Conservation (phyloP, 2,113 vertebrate species). For the Halcyon malimbica region DNA sequence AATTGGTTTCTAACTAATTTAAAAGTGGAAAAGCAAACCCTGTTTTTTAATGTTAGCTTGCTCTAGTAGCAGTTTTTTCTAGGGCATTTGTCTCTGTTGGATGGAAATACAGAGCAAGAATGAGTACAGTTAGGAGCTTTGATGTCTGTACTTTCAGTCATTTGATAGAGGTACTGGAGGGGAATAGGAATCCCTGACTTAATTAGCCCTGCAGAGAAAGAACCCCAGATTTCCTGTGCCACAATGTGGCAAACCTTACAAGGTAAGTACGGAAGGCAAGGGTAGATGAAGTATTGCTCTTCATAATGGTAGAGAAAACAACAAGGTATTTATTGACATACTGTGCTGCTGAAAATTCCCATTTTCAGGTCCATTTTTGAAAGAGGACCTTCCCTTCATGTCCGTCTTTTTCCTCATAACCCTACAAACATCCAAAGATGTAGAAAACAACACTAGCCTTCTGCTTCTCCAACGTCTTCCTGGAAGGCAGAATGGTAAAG, state of each 20-base stretch:
- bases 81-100: not conserved
- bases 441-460: not conserved
- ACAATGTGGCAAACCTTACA: not conserved
- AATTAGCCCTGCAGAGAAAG: not conserved
- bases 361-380: not conserved
- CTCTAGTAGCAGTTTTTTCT: not conserved
- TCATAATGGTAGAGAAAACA: not conserved
- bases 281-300: not conserved
- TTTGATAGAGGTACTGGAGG: not conserved
- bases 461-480: not conserved
- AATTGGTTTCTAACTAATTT: slow-evolving; percentile 23
- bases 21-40: not conserved
- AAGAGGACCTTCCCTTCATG: not conserved
- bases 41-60: not conserved
- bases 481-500: not conserved
- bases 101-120: not conserved
- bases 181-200: not conserved
- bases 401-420: not conserved
- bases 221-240: not conserved
- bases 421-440: not conserved
- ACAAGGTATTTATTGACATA: not conserved
- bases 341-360: not conserved
- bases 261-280: not conserved
- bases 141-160: not conserved
- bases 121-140: not conserved